These are phyloP conservation scores for Eulemur rubriventer DNA, from an alignment of 2,797 vertebrate genomes.

Conservation along the genomic window DNA sequence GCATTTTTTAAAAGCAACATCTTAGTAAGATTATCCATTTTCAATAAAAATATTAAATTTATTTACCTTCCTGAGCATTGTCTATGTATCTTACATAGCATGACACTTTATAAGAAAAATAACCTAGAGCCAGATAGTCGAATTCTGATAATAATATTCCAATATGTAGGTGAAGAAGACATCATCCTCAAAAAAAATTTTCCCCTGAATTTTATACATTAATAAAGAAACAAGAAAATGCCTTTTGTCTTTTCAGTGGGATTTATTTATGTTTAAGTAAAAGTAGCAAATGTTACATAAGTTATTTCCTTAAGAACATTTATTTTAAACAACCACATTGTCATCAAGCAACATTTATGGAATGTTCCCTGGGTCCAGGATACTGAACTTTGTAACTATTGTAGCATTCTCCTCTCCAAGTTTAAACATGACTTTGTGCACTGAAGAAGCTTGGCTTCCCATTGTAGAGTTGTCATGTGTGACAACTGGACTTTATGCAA, in stretches of 20 bases:
- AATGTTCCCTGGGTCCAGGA: neutral
- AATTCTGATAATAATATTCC: neutral
- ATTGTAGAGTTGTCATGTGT: neutral
- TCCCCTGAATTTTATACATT: neutral
- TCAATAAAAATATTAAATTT: neutral
- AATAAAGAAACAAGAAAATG: conserved; percentile 53
- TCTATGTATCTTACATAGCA: neutral
- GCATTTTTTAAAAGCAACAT: neutral
- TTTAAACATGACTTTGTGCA: neutral
- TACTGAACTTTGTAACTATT: neutral
- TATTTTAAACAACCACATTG: conserved; percentile 47
- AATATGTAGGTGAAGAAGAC: neutral
- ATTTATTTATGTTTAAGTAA: conserved; percentile 69
- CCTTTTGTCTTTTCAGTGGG: conserved; percentile 52
- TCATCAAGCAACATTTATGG: conserved; percentile 53
- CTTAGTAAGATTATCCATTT: neutral
- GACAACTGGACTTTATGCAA: neutral
- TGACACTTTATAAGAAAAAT: neutral
- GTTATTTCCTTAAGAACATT: conserved; percentile 56
- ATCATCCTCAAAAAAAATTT: neutral
- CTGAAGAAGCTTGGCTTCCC: neutral
- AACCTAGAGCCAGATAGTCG: neutral
- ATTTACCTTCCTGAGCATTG: neutral
- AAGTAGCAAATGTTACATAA: conserved; percentile 71
- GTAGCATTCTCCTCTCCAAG: neutral